phyloP scores from a whole-genome alignment of 2,797 vertebrate genomes.

The Meriones psammophilus region DNA sequence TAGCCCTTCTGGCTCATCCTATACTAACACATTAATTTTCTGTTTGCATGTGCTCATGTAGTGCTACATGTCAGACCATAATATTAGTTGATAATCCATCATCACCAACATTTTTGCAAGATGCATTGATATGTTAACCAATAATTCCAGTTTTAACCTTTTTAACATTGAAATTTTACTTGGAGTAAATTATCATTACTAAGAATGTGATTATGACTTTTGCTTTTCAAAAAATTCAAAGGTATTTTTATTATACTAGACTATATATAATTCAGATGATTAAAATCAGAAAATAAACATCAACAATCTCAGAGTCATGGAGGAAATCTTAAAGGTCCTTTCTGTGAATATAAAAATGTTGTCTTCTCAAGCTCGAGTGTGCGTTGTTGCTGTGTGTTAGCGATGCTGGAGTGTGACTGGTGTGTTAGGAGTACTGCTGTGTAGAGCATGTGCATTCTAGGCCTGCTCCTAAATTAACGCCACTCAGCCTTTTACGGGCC shows the following conservation, averaged over 20 bases:
- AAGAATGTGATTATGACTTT: slow-evolving; percentile 58
- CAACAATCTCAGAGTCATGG: background rate
- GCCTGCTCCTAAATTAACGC: background rate
- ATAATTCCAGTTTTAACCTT: slow-evolving; percentile 38
- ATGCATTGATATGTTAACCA: slow-evolving; percentile 59
- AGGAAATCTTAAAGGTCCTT: slow-evolving; percentile 28
- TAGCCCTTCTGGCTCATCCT: slow-evolving; percentile 80
- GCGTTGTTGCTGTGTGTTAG: background rate
- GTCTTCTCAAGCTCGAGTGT: background rate
- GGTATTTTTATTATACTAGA: slow-evolving; percentile 20
- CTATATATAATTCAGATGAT: slow-evolving; percentile 33
- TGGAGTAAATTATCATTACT: slow-evolving; percentile 45
- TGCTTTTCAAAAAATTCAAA: slow-evolving; percentile 51
- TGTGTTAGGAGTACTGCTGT: background rate
- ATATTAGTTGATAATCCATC: slow-evolving; percentile 57
- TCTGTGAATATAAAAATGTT: background rate
- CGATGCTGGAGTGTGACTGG: background rate
- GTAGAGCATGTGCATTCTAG: background rate
- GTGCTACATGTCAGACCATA: slow-evolving; percentile 69
- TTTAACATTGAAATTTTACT: slow-evolving; percentile 70
- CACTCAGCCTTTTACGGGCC: background rate
- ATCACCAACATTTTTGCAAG: slow-evolving; percentile 57
- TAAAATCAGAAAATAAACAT: slow-evolving; percentile 47
- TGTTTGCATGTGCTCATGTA: slow-evolving; percentile 82
- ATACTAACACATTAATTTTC: slow-evolving; percentile 85